These are phyloP conservation scores for Ptychodera flava DNA, from an alignment of 35 echinoderm and acorn worm species.

Conservation along the genomic window DNA sequence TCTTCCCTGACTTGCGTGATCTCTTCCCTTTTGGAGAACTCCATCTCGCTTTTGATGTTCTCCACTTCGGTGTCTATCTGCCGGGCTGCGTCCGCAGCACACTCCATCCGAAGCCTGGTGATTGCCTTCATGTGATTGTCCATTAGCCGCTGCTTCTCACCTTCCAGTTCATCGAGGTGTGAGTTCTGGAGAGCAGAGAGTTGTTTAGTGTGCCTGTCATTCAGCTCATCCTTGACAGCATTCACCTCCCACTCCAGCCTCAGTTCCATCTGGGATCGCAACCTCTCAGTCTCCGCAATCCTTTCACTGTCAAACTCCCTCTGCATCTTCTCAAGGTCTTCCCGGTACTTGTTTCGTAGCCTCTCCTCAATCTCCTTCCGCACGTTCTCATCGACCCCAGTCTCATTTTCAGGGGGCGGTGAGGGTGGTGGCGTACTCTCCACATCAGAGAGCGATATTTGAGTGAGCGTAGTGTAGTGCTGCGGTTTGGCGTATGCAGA, in stretches of 20 bases:
- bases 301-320: slow-evolving; percentile 72
- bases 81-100: slow-evolving; percentile 53
- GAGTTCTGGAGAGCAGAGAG: slow-evolving; percentile 26
- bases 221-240: slow-evolving; percentile 53
- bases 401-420: slow-evolving; percentile 62
- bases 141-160: slow-evolving; percentile 36
- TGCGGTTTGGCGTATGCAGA: slow-evolving; percentile 44
- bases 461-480: slow-evolving; percentile 77
- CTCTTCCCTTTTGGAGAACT: background rate
- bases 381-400: slow-evolving; percentile 74
- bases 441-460: slow-evolving; percentile 79
- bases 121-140: slow-evolving; percentile 64
- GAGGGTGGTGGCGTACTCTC: slow-evolving; percentile 86
- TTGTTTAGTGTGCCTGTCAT: slow-evolving; percentile 45
- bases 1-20: background rate
- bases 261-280: slow-evolving; percentile 65
- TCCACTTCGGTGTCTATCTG: slow-evolving; percentile 42
- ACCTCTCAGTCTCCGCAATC: slow-evolving; percentile 45
- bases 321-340: slow-evolving; percentile 65
- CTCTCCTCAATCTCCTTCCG: slow-evolving; percentile 32
- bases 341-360: slow-evolving; percentile 48
- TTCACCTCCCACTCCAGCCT: slow-evolving; percentile 64
- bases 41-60: background rate
- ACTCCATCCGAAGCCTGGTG: slow-evolving; percentile 44
- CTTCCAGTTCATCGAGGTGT: slow-evolving; percentile 61